Percentiles rank a stretch among this genome's conserved stretches.
Evolutionary conservation across 2,888 invertebrate genomes (phyloP).

Genomic region (Icerya purchasi): DNA sequence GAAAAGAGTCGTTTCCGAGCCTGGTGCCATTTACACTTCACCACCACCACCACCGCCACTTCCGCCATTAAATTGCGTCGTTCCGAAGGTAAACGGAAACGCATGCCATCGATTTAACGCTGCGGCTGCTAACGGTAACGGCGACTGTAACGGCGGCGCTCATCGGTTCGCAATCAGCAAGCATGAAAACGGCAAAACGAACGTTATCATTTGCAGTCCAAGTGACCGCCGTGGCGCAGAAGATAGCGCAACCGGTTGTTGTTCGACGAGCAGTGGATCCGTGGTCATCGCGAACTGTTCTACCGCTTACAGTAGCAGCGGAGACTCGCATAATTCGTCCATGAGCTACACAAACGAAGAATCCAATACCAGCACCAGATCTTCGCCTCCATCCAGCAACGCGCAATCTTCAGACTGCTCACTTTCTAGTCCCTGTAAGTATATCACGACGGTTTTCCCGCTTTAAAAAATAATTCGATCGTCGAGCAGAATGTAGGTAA

Average conservation of each 20-base stretch:
- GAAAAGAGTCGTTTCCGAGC: constrained; percentile 36
- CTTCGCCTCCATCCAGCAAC: not conserved
- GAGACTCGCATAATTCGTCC: not conserved
- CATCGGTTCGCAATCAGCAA: not conserved
- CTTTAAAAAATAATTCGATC: too few species aligned
- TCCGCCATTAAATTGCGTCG: not conserved
- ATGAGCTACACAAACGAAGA: not conserved
- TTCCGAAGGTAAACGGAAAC: not conserved
- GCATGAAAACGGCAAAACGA: not conserved
- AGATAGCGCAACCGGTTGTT: not conserved
- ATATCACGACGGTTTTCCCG: too few species aligned
- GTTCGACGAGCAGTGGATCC: not conserved
- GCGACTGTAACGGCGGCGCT: not conserved
- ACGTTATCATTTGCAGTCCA: not conserved
- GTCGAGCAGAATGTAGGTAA: too few species aligned
- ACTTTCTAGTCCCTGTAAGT: constrained; percentile 11
- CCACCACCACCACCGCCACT: constrained; percentile 50
- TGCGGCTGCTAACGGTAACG: not conserved
- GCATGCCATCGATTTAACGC: too few species aligned
- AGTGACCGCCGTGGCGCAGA: not conserved
- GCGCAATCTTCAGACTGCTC: constrained; percentile 8
- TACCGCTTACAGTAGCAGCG: not conserved
- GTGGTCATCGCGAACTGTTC: not conserved
- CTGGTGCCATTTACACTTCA: constrained; percentile 30
- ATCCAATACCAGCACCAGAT: not conserved